Percentiles rank a stretch among this genome's conserved stretches.
phyloP scores from a whole-genome alignment of 2,888 invertebrate species.

The Microplitis deprimator region DNA sequence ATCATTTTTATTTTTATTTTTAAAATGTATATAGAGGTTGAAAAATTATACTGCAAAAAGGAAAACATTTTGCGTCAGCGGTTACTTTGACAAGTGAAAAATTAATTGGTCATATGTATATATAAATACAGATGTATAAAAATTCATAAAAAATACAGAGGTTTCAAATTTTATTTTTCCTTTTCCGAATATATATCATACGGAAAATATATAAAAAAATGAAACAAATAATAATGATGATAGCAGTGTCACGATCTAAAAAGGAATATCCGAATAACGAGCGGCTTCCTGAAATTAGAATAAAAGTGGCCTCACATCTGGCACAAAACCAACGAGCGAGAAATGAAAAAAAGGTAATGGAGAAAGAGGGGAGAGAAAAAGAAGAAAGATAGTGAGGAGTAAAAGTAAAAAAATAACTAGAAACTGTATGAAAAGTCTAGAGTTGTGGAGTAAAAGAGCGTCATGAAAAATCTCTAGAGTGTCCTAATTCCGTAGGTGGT shows the following conservation, averaged over 20 bases:
- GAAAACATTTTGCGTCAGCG: conserved; percentile 25
- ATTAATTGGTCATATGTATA: conserved; percentile 23
- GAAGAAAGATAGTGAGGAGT: conserved; percentile 31
- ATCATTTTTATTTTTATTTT: conserved; percentile 6
- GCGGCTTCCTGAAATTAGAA: conserved; percentile 20
- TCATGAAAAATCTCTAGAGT: conserved; percentile 34
- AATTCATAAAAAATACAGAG: conserved; percentile 8
- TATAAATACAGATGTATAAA: conserved; percentile 9
- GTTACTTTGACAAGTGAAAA: conserved; percentile 25
- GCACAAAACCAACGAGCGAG: conserved; percentile 26
- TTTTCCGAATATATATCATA: neutral
- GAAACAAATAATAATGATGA: conserved; percentile 4
- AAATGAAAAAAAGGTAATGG: conserved; percentile 43
- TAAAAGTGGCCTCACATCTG: conserved; percentile 26
- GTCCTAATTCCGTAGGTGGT: conserved; percentile 37
- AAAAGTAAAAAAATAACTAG: conserved; percentile 40
- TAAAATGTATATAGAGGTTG: conserved; percentile 12
- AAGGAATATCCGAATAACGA: conserved; percentile 12
- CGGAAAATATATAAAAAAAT: neutral
- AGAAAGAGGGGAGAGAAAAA: conserved; percentile 47
- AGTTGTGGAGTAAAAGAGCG: conserved; percentile 16
- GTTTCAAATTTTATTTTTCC: neutral
- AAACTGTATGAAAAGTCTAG: conserved; percentile 36
- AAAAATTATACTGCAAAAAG: conserved; percentile 19
- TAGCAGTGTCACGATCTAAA: conserved; percentile 11